Evolutionary conservation across 2,113 vertebrate species (phyloP).

Genomic region (Chloropsis hardwickii): DNA sequence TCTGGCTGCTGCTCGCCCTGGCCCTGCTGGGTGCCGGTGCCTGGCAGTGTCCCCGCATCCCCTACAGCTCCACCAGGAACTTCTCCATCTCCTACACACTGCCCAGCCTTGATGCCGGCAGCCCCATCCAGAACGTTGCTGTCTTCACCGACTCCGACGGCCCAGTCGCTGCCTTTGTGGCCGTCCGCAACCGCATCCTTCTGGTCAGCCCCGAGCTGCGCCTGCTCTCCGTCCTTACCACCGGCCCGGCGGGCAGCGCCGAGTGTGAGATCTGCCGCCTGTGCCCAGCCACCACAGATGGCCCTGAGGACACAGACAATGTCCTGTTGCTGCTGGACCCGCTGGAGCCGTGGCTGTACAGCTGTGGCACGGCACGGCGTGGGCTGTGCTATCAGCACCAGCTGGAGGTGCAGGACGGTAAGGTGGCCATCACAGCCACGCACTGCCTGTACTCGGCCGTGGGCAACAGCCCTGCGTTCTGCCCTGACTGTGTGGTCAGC

Average conservation of each 20-base stretch:
- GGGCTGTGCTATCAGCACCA: slow-evolving; percentile 88
- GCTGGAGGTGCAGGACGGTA: neutral
- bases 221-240: slow-evolving; percentile 71
- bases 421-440: neutral
- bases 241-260: slow-evolving; percentile 81
- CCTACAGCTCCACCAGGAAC: slow-evolving; percentile 72
- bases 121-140: slow-evolving; percentile 82
- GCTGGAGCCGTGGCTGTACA: slow-evolving; percentile 81
- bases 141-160: neutral
- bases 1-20: neutral
- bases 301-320: slow-evolving; percentile 77
- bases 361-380: slow-evolving; percentile 81
- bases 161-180: slow-evolving; percentile 70
- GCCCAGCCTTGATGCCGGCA: slow-evolving; percentile 73
- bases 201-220: slow-evolving; percentile 68
- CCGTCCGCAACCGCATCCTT: slow-evolving; percentile 84
- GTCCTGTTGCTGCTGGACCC: slow-evolving; percentile 84
- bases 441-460: slow-evolving; percentile 78
- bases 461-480: slow-evolving; percentile 74
- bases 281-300: neutral
- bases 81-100: slow-evolving; percentile 80
- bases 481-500: slow-evolving; percentile 90
- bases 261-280: slow-evolving; percentile 77
- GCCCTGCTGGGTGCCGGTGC: accelerated
- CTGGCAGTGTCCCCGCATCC: slow-evolving; percentile 73